phyloP scores from a whole-genome alignment of 2,888 invertebrate genomes.

The Leucophenga montana region DNA sequence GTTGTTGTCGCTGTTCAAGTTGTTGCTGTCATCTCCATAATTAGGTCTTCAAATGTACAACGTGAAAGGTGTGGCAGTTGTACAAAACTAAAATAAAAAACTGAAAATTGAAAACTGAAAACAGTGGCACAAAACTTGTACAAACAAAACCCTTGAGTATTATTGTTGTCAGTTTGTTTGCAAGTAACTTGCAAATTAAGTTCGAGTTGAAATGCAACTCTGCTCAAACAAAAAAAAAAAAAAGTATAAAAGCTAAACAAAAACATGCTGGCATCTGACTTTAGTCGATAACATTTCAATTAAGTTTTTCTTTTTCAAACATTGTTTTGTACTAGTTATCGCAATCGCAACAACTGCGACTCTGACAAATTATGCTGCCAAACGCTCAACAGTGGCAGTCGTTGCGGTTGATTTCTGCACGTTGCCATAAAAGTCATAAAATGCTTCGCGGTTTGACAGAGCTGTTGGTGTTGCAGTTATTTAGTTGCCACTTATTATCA shows the following conservation, averaged over 20 bases:
- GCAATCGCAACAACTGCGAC: constrained; percentile 11
- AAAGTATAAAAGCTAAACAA: no score
- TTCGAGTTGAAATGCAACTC: background rate
- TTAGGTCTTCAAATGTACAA: background rate
- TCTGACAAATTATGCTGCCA: constrained; percentile 33
- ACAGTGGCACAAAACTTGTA: background rate
- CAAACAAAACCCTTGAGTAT: no score
- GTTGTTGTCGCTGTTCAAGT: constrained; percentile 12
- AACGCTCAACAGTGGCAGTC: background rate
- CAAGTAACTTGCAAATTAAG: background rate
- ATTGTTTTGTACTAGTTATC: constrained; percentile 23
- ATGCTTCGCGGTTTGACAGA: no score
- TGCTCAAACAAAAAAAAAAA: no score
- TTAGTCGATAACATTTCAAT: constrained; percentile 32
- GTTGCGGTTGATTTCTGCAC: background rate
- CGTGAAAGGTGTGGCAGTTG: background rate
- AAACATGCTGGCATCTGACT: constrained; percentile 17
- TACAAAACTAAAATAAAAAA: constrained; percentile 17
- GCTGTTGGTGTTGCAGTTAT: no score
- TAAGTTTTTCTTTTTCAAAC: constrained; percentile 25
- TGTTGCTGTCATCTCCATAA: background rate
- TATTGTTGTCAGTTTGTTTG: background rate
- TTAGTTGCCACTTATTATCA: no score
- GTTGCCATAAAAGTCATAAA: constrained; percentile 2
- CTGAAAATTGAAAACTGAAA: constrained; percentile 12